These are phyloP conservation scores for Zoanthus sansibaricus DNA, from an alignment of 92 coral and sea anemone genomes.

Conservation along the genomic window DNA sequence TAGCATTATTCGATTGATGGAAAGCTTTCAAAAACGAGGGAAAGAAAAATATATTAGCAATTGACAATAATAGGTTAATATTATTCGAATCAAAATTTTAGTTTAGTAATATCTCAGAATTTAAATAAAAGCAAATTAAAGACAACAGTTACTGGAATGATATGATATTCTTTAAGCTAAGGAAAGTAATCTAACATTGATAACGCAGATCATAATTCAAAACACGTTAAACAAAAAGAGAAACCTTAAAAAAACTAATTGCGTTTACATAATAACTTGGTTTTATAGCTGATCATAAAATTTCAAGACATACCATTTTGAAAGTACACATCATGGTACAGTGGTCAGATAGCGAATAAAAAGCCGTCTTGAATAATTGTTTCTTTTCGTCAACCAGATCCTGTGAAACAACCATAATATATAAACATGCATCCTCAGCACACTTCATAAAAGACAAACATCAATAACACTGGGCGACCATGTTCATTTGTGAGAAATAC, in stretches of 20 bases:
- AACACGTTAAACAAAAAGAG: background rate
- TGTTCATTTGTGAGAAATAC: no score
- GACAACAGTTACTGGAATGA: no score
- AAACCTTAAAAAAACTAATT: no score
- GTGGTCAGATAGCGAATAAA: constrained; percentile 7
- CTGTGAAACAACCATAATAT: background rate
- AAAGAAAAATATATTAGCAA: background rate
- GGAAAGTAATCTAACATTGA: background rate
- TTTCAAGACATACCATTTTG: constrained; percentile 21
- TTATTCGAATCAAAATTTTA: no score
- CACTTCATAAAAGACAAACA: background rate
- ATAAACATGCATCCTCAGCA: no score
- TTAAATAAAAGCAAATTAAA: no score
- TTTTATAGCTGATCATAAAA: background rate
- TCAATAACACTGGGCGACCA: no score
- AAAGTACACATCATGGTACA: constrained; percentile 19
- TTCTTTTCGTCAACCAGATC: constrained; percentile 1
- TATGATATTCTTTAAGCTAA: no score
- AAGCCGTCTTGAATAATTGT: background rate
- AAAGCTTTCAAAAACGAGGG: background rate
- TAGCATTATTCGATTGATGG: background rate
- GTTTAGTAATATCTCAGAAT: no score
- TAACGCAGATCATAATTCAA: background rate
- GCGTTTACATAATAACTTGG: no score
- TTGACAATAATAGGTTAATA: no score